These are phyloP conservation scores for Chaenodraco wilsoni DNA, from an alignment of 2,797 vertebrate species.

Conservation along the genomic window DNA sequence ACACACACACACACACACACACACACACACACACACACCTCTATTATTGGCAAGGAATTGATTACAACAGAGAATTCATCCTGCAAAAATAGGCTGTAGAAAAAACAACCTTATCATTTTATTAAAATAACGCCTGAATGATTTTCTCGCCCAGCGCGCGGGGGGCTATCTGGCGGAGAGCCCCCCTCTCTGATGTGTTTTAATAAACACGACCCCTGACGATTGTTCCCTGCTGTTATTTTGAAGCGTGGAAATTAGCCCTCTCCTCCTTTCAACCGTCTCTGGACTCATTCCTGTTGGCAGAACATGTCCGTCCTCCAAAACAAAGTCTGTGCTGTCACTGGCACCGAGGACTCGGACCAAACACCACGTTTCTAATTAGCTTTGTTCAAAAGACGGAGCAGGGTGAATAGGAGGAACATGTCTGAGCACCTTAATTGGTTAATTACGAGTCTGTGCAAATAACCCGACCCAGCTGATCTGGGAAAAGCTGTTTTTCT, in stretches of 20 bases:
- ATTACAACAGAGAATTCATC: slow-evolving; percentile 64
- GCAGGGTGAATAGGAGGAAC: slow-evolving; percentile 34
- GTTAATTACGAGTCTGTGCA: slow-evolving; percentile 23
- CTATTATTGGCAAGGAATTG: slow-evolving; percentile 61
- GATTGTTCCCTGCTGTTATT: slow-evolving; percentile 80
- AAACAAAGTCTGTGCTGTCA: slow-evolving; percentile 77
- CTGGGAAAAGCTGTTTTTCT: background rate
- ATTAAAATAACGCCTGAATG: slow-evolving; percentile 62
- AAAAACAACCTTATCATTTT: slow-evolving; percentile 71
- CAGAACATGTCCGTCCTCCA: slow-evolving; percentile 48
- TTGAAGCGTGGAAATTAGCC: slow-evolving; percentile 76
- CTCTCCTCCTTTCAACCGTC: slow-evolving; percentile 67
- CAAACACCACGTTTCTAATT: slow-evolving; percentile 79
- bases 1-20: slow-evolving; percentile 3
- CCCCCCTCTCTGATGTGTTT: slow-evolving; percentile 75
- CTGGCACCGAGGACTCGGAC: slow-evolving; percentile 65
- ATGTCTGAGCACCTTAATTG: slow-evolving; percentile 52
- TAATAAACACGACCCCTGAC: slow-evolving; percentile 74
- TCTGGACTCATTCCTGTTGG: slow-evolving; percentile 80
- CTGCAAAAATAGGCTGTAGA: slow-evolving; percentile 47
- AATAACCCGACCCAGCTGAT: background rate
- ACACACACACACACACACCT: slow-evolving; percentile 40
- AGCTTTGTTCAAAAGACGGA: slow-evolving; percentile 62
- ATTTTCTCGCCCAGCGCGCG: slow-evolving; percentile 51
- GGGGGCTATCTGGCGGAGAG: slow-evolving; percentile 61